These are phyloP conservation scores for Euwallacea fornicatus DNA, from an alignment of 1,140 invertebrate species.

Conservation along the genomic window DNA sequence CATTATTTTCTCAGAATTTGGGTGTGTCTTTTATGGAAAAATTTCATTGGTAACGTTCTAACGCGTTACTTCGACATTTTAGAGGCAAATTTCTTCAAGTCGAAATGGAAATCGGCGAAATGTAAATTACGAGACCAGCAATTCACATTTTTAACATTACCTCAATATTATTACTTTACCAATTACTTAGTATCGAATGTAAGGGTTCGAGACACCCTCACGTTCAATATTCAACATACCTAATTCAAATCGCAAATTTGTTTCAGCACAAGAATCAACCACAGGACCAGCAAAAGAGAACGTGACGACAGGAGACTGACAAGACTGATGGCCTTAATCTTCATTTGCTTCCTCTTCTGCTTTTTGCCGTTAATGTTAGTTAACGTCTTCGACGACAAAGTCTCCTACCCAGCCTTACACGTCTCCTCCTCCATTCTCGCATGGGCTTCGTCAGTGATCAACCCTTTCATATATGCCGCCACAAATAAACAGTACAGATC, in stretches of 20 bases:
- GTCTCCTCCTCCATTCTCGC: slow-evolving; percentile 79
- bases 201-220: no score
- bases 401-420: slow-evolving; percentile 71
- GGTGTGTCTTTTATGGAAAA: no score
- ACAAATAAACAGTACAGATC: slow-evolving; percentile 81
- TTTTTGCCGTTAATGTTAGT: slow-evolving; percentile 85
- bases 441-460: slow-evolving; percentile 84
- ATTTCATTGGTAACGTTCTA: not conserved
- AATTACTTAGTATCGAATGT: no score
- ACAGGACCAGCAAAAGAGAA: slow-evolving; percentile 56
- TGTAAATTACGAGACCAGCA: no score
- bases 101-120: no score
- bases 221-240: no score
- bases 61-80: no score
- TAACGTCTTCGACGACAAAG: slow-evolving; percentile 76
- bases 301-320: slow-evolving; percentile 79
- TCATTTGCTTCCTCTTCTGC: slow-evolving; percentile 79
- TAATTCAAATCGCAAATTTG: no score
- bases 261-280: slow-evolving; percentile 35
- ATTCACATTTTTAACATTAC: not conserved
- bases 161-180: slow-evolving; percentile 38
- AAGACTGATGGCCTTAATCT: slow-evolving; percentile 82
- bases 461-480: slow-evolving; percentile 84
- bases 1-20: no score
- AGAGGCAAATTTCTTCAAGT: no score